Percentiles rank a stretch among this genome's conserved stretches.
phyloP scores from a whole-genome alignment of 2,888 invertebrate genomes.

The Teleogryllus oceanicus region DNA sequence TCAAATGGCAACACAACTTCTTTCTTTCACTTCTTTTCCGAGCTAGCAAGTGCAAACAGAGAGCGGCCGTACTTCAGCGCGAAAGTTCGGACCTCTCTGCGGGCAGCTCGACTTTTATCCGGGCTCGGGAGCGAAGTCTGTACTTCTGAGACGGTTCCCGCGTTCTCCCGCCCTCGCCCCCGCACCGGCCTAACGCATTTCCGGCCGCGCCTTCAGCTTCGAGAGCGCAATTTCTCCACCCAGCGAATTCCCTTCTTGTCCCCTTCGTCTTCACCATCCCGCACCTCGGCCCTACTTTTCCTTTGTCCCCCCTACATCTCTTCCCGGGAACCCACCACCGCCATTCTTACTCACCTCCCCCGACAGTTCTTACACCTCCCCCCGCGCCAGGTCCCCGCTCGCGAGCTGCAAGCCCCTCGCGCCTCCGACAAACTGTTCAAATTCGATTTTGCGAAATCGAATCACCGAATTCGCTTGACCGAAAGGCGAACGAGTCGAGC shows the following conservation, averaged over 20 bases:
- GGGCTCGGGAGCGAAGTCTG: no score
- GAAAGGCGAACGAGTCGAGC: not conserved
- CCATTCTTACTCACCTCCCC: no score
- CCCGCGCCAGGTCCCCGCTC: no score
- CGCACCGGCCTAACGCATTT: not conserved
- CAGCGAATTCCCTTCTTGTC: not conserved
- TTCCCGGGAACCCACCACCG: no score
- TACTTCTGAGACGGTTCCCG: not conserved
- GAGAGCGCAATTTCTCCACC: not conserved
- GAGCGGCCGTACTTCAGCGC: not conserved
- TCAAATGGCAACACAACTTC: constrained; percentile 5
- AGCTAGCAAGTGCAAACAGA: not conserved
- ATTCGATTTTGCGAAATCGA: not conserved
- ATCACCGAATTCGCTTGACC: constrained; percentile 3
- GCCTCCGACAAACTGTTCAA: constrained; percentile 2
- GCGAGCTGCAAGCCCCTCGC: not conserved
- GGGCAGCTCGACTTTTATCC: not conserved
- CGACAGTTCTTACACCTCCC: no score
- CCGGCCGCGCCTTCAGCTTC: not conserved
- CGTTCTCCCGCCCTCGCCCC: not conserved
- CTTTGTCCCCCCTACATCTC: no score
- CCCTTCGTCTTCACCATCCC: not conserved
- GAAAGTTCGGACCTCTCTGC: not conserved
- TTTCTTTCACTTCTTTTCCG: not conserved
- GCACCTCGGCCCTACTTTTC: no score